Evolutionary conservation across 2,797 vertebrate species (phyloP).

Genomic region (Neosilurus hyrtlii): DNA sequence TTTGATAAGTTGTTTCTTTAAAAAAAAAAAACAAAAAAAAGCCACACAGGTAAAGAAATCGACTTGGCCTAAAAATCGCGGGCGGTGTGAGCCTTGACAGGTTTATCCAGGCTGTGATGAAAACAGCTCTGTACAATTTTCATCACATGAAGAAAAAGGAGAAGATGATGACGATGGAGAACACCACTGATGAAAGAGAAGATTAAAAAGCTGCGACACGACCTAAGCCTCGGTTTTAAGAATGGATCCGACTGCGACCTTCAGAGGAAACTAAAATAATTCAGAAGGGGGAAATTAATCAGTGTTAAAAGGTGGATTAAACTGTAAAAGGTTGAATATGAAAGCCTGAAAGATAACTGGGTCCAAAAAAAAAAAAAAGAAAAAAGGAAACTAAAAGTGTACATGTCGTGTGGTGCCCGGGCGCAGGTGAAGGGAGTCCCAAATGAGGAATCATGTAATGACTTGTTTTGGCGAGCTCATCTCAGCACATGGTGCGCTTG

Average conservation of each 20-base stretch:
- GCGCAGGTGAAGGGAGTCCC: conserved; percentile 41
- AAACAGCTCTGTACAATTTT: neutral
- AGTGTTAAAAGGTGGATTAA: neutral
- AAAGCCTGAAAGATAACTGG: conserved; percentile 37
- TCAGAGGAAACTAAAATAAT: neutral
- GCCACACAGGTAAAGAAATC: conserved; percentile 24
- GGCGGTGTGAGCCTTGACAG: neutral
- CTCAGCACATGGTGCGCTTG: conserved; percentile 29
- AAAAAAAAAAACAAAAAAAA: neutral
- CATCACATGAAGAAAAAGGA: neutral
- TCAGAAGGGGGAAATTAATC: neutral
- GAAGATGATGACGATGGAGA: neutral
- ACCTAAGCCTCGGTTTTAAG: neutral
- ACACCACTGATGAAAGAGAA: conserved; percentile 13
- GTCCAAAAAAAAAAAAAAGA: neutral
- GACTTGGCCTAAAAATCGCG: neutral
- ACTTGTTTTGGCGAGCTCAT: conserved; percentile 50
- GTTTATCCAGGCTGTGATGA: conserved; percentile 18
- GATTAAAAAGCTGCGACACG: conserved; percentile 7
- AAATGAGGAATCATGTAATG: conserved; percentile 48
- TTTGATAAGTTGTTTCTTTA: conserved; percentile 24
- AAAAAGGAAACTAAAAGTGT: neutral
- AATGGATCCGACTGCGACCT: neutral
- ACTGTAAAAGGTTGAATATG: neutral
- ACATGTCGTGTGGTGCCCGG: conserved; percentile 27